Conservation (phyloP, 2,888 invertebrate genomes). For the Boloria euphrosyne region DNA sequence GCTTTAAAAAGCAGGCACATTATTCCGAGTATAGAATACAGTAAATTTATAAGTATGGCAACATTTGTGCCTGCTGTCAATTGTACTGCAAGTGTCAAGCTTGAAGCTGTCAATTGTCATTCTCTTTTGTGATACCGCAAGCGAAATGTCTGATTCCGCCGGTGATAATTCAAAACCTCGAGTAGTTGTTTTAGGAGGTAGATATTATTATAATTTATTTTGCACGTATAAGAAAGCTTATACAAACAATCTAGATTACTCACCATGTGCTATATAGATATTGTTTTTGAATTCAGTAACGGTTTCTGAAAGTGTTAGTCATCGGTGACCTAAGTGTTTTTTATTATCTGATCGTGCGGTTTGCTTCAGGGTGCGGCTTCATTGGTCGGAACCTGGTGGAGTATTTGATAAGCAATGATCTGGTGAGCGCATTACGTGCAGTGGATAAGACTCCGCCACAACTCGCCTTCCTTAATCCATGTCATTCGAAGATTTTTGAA, state of each 20-base stretch:
- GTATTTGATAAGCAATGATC: slow-evolving; percentile 89
- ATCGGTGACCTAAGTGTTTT: slow-evolving; percentile 56
- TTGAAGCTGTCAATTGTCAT: slow-evolving; percentile 38
- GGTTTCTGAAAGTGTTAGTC: slow-evolving; percentile 72
- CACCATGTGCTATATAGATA: slow-evolving; percentile 4
- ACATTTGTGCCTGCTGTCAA: slow-evolving; percentile 29
- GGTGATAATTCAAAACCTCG: slow-evolving; percentile 76
- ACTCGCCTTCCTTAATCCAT: slow-evolving; percentile 92
- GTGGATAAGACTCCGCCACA: slow-evolving; percentile 97
- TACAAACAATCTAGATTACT: slow-evolving; percentile 1
- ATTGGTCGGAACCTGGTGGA: slow-evolving; percentile 94
- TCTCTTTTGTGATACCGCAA: slow-evolving; percentile 56
- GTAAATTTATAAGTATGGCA: slow-evolving; percentile 9
- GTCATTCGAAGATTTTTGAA: slow-evolving; percentile 88
- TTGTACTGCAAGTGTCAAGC: slow-evolving; percentile 36
- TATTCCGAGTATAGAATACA: too few species aligned
- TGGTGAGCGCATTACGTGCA: slow-evolving; percentile 88
- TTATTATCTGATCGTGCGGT: slow-evolving; percentile 50
- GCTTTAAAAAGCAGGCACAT: too few species aligned
- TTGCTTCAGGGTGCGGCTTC: slow-evolving; percentile 92
- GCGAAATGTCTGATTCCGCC: slow-evolving; percentile 73
- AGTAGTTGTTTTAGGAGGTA: slow-evolving; percentile 78
- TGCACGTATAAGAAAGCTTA: slow-evolving; percentile 8
- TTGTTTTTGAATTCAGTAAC: slow-evolving; percentile 60
- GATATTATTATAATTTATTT: slow-evolving; percentile 37